Evolutionary conservation across 2,888 invertebrate genomes (phyloP), one percentile per base, ranked within the genome.

Genomic region (Antheraea assamensis): DNA sequence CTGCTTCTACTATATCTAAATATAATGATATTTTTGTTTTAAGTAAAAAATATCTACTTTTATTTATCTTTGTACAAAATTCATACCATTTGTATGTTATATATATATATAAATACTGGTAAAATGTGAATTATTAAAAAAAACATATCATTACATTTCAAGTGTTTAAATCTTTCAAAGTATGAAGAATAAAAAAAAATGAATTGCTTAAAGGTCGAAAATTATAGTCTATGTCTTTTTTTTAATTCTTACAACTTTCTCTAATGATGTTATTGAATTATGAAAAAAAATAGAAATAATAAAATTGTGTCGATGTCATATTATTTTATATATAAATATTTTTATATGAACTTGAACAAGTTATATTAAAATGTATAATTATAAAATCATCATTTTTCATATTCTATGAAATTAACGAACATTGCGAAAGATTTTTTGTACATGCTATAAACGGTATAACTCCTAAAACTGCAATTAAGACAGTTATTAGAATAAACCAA

Each of bases 41-140:
- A 79, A 87, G 87, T 91, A 90, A 88, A 92, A 92, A 93, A 92
- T 90, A 92, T 88, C 90, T 87, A 88, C 85, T 79, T 81, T 88
- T 88, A 85, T 78, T 78, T 79, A 75, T 68, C 35, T 83, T 92
- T 94, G 92, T 93, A 93, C 92, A 93, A 92, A 90, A 90, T 85
- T 87, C 87, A 88, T 90, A 90, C 85, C 86, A 71, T 35, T 52
- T 71, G 27, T 64, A 66, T 49, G 42, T 31, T 42, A 42, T 73
- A 35, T 66, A n/a, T n/a, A n/a, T n/a, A n/a, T n/a, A n/a, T n/a
- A n/a, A n/a, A n/a, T 66, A 52, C 52, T 61, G 61, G 72, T 77
- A 77, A 82, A 82, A 81, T 81, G 70, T 58, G 58, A 47, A 58
- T 58, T 55, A 52, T 19, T 49, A 49, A 17, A 49, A 49, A 52